phyloP scores from a whole-genome alignment of 2,113 vertebrate species.

The Cebus imitator region DNA sequence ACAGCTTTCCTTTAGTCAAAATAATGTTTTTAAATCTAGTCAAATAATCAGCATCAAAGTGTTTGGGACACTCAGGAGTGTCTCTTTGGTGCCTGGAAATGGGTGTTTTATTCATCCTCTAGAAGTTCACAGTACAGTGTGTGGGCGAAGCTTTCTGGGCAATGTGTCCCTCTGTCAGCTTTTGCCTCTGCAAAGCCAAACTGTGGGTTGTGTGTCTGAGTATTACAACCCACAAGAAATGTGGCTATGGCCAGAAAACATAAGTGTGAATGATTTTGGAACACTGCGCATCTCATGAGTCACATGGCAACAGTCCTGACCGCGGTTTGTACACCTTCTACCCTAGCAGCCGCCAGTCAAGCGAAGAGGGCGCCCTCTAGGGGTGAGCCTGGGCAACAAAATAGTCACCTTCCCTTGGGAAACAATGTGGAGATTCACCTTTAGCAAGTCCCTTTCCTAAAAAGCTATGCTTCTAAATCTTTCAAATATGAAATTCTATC shows the following conservation, averaged over 20 bases:
- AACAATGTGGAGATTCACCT: background rate
- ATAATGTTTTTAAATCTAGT: background rate
- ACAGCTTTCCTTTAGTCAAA: background rate
- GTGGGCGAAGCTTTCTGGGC: conserved; percentile 33
- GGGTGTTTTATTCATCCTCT: background rate
- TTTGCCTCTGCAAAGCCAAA: conserved; percentile 47
- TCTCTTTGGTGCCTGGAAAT: background rate
- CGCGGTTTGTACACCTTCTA: background rate
- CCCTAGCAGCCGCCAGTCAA: background rate
- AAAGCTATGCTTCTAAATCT: background rate
- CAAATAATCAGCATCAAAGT: background rate
- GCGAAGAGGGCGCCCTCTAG: conserved; percentile 32
- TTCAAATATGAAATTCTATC: background rate
- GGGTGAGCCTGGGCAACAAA: background rate
- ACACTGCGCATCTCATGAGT: background rate
- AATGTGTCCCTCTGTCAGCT: conserved; percentile 38
- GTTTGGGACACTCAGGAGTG: background rate
- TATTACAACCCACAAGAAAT: conserved; percentile 60
- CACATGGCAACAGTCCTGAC: background rate
- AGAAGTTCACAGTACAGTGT: background rate
- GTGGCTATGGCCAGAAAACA: conserved; percentile 56
- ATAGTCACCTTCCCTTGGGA: background rate
- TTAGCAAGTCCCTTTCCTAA: background rate
- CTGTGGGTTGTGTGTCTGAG: conserved; percentile 38
- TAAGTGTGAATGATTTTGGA: background rate